Base-by-base conservation (phyloP, 2,113 vertebrate species). In the Suricata suricatta region DNA sequence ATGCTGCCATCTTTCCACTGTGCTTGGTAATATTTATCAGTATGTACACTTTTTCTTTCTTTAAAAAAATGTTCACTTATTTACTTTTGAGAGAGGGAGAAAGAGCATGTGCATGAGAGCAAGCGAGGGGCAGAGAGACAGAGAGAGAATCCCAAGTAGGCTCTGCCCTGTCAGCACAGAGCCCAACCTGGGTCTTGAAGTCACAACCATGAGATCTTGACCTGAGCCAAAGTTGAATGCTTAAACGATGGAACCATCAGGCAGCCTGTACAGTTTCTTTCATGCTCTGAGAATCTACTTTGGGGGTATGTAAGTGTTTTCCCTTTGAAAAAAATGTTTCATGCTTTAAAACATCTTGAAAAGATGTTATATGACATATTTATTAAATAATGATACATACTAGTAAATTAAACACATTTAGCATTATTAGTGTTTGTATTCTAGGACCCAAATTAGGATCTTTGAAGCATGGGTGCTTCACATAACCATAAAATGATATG, bases 341-440 rank as follows among this genome's bases (percentile, higher is more conserved):
- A 50, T 66, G 74, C 12, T 88, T 94, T 74, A 87, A 87, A 87
- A 57, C 44, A 33, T 94, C 47, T 92, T 92, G 41, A 76, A 95
- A 82, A 80, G 54, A 90, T 25, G 57, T 69, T 96, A 31, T 80
- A 13, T 82, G 16, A n/a, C 12, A 74, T 92, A 87, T 71, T 79
- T 90, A 44, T 52, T 41, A 50, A 94, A 80, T 80, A 29, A 72
- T 80, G 81, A 60, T 74, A 87, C 19, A 72, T 85, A 50, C 35
- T 87, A 50, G 14, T 76, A 60, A 86, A 47, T 91, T 86, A 81
- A 91, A 81, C 19, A 94, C 57, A 25, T 47, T 86, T 80, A 86
- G 81, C n/a, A 54, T 90, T 94, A 79, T 81, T 91, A 47, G 35
- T 85, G 21, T 79, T 80, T 90, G 35, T 90, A n/a, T 96, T 86